These are phyloP conservation scores for Pelobates cultripes DNA, from an alignment of 2,797 vertebrate species.

Conservation along the genomic window DNA sequence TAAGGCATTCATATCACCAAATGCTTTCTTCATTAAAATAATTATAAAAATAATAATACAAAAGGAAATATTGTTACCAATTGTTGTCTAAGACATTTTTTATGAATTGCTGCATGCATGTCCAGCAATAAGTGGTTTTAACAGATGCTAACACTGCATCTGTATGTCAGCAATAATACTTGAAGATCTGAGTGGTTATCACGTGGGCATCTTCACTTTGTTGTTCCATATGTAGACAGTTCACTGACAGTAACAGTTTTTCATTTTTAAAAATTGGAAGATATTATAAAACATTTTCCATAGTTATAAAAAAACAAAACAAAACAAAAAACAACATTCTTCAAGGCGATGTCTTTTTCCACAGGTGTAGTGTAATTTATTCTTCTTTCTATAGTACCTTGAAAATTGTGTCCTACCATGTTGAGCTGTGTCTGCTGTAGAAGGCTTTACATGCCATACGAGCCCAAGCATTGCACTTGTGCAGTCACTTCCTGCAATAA, in stretches of 20 bases:
- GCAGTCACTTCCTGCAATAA: no score
- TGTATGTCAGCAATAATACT: constrained; percentile 45
- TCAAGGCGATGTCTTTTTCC: constrained; percentile 19
- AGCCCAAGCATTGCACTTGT: no score
- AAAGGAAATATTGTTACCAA: constrained; percentile 2
- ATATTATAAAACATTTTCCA: constrained; percentile 39
- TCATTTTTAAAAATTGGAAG: constrained; percentile 11
- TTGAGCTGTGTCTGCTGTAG: not conserved
- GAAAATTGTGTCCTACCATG: not conserved
- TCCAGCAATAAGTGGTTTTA: constrained; percentile 33
- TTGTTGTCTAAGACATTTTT: not conserved
- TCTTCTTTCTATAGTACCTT: constrained; percentile 29
- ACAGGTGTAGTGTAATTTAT: constrained; percentile 11
- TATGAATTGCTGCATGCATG: constrained; percentile 7
- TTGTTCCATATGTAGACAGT: not conserved
- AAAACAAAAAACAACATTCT: constrained; percentile 22
- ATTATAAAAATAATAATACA: constrained; percentile 7
- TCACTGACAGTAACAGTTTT: constrained; percentile 34
- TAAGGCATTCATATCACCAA: constrained; percentile 32
- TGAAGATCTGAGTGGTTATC: constrained; percentile 4
- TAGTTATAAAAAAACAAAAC: not conserved
- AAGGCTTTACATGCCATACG: no score
- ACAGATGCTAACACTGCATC: constrained; percentile 19
- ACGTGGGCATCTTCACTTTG: not conserved
- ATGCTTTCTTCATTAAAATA: constrained; percentile 28